Conservation (phyloP, 2,888 invertebrate species). For the Automeris io region DNA sequence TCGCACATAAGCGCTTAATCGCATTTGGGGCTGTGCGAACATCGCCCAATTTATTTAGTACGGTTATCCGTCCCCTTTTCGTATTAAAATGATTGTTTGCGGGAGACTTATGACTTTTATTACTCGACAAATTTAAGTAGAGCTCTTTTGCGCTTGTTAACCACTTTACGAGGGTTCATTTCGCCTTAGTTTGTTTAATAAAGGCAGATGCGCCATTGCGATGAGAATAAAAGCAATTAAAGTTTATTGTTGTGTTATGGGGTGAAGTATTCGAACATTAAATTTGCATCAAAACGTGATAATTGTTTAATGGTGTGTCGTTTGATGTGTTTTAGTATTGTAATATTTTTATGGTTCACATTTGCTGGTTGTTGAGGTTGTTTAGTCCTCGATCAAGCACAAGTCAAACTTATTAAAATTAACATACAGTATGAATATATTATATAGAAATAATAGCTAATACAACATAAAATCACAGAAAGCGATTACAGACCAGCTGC, state of each 20-base stretch:
- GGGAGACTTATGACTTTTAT: constrained; percentile 55
- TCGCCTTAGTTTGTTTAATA: constrained; percentile 30
- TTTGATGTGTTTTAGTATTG: constrained; percentile 9
- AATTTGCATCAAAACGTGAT: constrained; percentile 66
- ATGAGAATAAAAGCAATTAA: constrained; percentile 34
- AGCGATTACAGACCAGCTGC: too few species aligned
- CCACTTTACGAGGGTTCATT: constrained; percentile 27
- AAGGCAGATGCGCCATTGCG: constrained; percentile 45
- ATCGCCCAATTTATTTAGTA: constrained; percentile 68
- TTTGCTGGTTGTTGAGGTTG: background rate
- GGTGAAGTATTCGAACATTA: constrained; percentile 39
- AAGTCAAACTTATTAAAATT: too few species aligned
- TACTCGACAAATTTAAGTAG: constrained; percentile 37
- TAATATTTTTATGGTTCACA: background rate
- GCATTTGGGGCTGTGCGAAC: constrained; percentile 63
- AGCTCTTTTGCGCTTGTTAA: constrained; percentile 21
- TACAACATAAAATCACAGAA: too few species aligned
- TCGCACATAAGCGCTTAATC: constrained; percentile 75
- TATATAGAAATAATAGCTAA: too few species aligned
- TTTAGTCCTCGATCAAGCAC: too few species aligned
- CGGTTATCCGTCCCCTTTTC: constrained; percentile 47
- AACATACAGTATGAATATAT: too few species aligned
- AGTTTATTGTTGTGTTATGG: constrained; percentile 46
- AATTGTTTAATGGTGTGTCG: constrained; percentile 53
- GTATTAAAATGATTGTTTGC: constrained; percentile 65